Evolutionary conservation across 2,113 vertebrate genomes (phyloP).

Genomic region (Petrocephalus zakoni): DNA sequence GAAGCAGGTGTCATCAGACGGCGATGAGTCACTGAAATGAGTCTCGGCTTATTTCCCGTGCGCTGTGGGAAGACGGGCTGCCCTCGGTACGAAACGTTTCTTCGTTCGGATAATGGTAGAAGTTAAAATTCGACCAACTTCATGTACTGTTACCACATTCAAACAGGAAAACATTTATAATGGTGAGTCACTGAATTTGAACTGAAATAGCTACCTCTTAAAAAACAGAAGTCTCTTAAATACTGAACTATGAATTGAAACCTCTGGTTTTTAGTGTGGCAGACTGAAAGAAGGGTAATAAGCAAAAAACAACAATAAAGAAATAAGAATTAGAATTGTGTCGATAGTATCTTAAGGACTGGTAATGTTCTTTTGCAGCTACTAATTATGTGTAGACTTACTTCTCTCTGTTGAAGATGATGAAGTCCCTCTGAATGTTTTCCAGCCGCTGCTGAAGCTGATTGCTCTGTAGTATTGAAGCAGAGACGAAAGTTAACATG

Average conservation of each 20-base stretch:
- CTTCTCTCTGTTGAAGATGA: conserved; percentile 98
- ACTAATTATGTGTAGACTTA: conserved; percentile 50
- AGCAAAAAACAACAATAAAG: background rate
- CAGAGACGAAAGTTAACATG: conserved; percentile 8
- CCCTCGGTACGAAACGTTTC: background rate
- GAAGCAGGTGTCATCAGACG: background rate
- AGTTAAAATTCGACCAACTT: background rate
- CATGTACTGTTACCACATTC: background rate
- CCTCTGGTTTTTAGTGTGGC: background rate
- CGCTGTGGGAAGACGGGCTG: background rate
- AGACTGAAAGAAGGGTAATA: background rate
- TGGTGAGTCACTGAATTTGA: background rate
- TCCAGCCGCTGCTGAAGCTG: conserved; percentile 85
- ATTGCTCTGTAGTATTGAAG: conserved; percentile 59
- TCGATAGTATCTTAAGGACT: background rate
- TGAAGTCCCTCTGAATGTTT: conserved; percentile 86
- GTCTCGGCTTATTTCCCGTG: background rate
- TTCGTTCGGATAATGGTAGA: background rate
- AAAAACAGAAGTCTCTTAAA: background rate
- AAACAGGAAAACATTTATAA: background rate
- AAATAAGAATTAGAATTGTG: background rate
- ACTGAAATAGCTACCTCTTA: background rate
- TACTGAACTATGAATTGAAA: background rate
- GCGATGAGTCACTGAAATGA: background rate
- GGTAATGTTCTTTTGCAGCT: background rate